A percentile compares a stretch with the other conserved stretches of the same genome.
These are phyloP conservation scores for Phasia obesa DNA, from an alignment of 2,888 invertebrate species.

Conservation along the genomic window DNA sequence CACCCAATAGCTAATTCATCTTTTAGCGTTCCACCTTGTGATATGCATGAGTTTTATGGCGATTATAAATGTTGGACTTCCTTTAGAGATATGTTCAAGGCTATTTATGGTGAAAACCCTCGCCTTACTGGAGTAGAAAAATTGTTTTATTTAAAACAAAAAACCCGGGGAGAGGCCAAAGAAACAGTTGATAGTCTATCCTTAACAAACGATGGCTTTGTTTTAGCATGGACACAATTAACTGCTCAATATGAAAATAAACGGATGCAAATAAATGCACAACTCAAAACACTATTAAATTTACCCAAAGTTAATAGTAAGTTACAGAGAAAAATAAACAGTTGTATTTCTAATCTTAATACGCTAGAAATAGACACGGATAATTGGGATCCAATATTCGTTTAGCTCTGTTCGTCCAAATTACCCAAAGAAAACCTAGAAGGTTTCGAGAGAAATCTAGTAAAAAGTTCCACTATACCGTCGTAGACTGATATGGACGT, in stretches of 20 bases:
- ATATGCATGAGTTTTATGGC: too few relatives aligned
- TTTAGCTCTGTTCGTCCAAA: not conserved
- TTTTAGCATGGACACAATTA: too few relatives aligned
- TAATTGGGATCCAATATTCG: constrained; percentile 9
- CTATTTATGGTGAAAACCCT: too few relatives aligned
- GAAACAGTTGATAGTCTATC: not conserved
- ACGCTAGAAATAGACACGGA: too few relatives aligned
- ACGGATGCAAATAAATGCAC: not conserved
- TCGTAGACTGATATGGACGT: not conserved
- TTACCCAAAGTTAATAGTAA: too few relatives aligned
- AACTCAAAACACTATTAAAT: too few relatives aligned
- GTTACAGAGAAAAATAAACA: not conserved
- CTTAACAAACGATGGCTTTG: too few relatives aligned
- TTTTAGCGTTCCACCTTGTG: not conserved
- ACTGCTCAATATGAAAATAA: constrained; percentile 4
- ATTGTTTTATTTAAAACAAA: not conserved
- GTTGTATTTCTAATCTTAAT: not conserved
- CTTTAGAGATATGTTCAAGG: not conserved
- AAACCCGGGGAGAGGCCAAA: not conserved
- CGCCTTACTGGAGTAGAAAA: not conserved
- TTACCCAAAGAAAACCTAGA: not conserved
- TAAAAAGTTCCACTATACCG: not conserved
- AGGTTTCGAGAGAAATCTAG: not conserved
- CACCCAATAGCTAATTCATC: not conserved
- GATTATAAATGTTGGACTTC: too few relatives aligned